Conservation (phyloP, 2,113 vertebrate genomes). For the Apaloderma vittatum region DNA sequence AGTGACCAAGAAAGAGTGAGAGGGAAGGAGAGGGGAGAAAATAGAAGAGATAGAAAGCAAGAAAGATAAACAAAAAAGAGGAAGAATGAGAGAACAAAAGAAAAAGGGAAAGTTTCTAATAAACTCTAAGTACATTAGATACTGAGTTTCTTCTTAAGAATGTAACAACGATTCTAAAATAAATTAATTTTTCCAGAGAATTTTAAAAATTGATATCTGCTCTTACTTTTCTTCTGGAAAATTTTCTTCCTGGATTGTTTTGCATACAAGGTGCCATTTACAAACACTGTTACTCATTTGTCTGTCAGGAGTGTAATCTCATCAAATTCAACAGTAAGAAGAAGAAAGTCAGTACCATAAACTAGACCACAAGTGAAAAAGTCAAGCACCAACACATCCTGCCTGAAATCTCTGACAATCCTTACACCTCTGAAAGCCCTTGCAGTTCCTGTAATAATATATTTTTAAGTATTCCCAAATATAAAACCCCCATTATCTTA, state of each 20-base stretch:
- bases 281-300: background rate
- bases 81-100: background rate
- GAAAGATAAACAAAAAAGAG: background rate
- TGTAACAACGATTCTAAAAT: background rate
- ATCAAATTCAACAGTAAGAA: background rate
- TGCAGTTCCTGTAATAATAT: background rate
- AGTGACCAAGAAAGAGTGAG: background rate
- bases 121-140: background rate
- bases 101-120: background rate
- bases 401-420: background rate
- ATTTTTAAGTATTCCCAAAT: background rate
- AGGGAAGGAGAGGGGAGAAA: background rate
- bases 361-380: background rate
- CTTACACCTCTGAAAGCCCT: background rate
- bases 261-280: background rate
- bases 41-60: no score
- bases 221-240: background rate
- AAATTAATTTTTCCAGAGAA: background rate
- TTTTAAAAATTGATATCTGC: background rate
- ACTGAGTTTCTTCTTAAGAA: background rate
- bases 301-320: background rate
- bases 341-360: background rate
- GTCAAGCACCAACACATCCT: background rate
- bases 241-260: background rate
- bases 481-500: rapidly evolving